Percentiles rank a stretch among this genome's conserved stretches.
These are phyloP conservation scores for Catharus ustulatus DNA, from an alignment of 2,797 vertebrate genomes.

Conservation along the genomic window DNA sequence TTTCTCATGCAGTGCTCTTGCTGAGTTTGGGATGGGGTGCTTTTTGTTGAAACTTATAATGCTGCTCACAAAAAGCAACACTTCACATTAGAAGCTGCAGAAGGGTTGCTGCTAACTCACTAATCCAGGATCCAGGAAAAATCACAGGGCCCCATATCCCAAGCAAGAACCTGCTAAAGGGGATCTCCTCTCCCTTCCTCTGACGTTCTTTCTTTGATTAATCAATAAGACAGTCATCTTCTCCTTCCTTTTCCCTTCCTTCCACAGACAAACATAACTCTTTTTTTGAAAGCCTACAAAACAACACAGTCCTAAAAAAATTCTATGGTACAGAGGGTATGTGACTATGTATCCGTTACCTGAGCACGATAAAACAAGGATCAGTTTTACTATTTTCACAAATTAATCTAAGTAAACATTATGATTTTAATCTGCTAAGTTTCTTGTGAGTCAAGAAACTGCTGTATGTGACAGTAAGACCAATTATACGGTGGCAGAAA, in stretches of 20 bases:
- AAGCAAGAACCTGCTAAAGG: background rate
- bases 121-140: background rate
- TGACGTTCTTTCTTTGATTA: background rate
- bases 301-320: background rate
- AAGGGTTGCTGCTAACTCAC: background rate
- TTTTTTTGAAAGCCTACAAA: background rate
- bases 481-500: background rate
- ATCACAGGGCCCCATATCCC: background rate
- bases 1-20: background rate
- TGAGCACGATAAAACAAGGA: background rate
- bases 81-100: background rate
- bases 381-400: background rate
- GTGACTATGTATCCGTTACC: background rate
- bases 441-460: background rate
- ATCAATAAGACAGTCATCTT: background rate
- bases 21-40: background rate
- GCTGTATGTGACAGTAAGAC: background rate
- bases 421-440: background rate
- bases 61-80: background rate
- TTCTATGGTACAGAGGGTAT: rapidly evolving
- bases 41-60: background rate
- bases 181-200: background rate
- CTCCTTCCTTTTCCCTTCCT: background rate
- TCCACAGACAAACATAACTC: background rate
- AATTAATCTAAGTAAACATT: background rate